Evolutionary conservation across 1,140 invertebrate genomes (phyloP), one percentile per base, ranked within the genome.

Genomic region (Euwallacea similis): DNA sequence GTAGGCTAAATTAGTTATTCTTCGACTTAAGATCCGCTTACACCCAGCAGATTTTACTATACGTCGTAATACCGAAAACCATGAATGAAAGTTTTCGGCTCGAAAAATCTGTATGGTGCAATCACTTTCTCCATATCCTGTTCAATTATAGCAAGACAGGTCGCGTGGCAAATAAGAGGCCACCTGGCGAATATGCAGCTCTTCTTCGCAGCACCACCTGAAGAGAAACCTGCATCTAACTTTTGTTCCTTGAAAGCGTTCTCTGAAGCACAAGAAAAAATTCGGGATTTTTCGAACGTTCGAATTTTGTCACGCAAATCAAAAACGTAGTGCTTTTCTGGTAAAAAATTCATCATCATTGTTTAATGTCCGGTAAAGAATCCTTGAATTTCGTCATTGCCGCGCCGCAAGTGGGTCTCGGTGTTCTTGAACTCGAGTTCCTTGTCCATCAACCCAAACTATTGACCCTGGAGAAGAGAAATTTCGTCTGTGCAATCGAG

Each of bases 391-490:
- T 69, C 66, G 42, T 69, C 56, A 69, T 69, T 60, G 59, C 63
- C 42, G 15, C 44, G 54, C 50, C 50, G 47, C 21, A 71, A 71
- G 50, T 71, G 21, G 69, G 69, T 65, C 69, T 65, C 56, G 15
- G 55, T 71, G 69, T 71, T 71, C 62, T 58, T 71, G 69, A 71
- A 65, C 69, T 66, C 69, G 56, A 64, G 61, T 65, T 64, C 69
- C 55, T 71, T 65, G 61, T 71, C 69, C 69, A 54, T 59, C 63
- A 59, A 44, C 33, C 44, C 47, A 65, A 70, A 50, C 8, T 71
- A 42, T 65, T 71, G 69, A 71, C 69, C 69, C 69, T 71, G 69
- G 69, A 71, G 54, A 71, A 71, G 69, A 71, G 69, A 71, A 71
- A 71, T 66, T 71, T 66, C 55, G 61, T 71, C 69, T 71, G 69